These are phyloP conservation scores for Phalacrocorax brasilianus DNA, from an alignment of 2,113 vertebrate genomes.

Conservation along the genomic window DNA sequence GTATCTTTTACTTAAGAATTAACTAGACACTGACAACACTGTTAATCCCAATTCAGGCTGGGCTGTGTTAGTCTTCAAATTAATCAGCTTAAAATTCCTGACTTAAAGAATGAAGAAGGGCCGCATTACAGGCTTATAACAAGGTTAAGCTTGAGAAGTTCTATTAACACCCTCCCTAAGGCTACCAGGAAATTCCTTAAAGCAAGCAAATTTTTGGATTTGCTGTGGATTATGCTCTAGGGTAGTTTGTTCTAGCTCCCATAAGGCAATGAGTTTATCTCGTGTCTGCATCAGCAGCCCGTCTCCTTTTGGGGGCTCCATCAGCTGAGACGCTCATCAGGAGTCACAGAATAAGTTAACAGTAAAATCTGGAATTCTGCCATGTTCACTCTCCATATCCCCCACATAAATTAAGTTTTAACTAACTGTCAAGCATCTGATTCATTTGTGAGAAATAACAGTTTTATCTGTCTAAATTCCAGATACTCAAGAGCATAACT, in stretches of 20 bases:
- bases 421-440: constrained; percentile 62
- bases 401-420: constrained; percentile 67
- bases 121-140: constrained; percentile 33
- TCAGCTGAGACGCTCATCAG: constrained; percentile 29
- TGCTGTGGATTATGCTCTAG: constrained; percentile 15
- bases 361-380: constrained; percentile 54
- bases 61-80: constrained; percentile 11
- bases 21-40: constrained; percentile 46
- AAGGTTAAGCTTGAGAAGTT: constrained; percentile 63
- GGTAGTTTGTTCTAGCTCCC: constrained; percentile 41
- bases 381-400: constrained; percentile 27
- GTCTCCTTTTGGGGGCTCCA: constrained; percentile 5
- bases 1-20: constrained; percentile 49
- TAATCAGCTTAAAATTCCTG: constrained; percentile 71
- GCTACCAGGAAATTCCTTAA: constrained; percentile 66
- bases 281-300: constrained; percentile 42
- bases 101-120: constrained; percentile 62
- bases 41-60: constrained; percentile 47
- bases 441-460: constrained; percentile 60
- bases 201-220: constrained; percentile 50
- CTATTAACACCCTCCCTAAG: constrained; percentile 62
- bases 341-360: constrained; percentile 52
- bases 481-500: constrained; percentile 31
- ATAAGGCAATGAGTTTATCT: constrained; percentile 50
- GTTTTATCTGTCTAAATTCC: constrained; percentile 50